A percentile compares a stretch with the other conserved stretches of the same genome.
phyloP scores from a whole-genome alignment of 2,113 vertebrate genomes.

The Nothoprocta perdicaria region DNA sequence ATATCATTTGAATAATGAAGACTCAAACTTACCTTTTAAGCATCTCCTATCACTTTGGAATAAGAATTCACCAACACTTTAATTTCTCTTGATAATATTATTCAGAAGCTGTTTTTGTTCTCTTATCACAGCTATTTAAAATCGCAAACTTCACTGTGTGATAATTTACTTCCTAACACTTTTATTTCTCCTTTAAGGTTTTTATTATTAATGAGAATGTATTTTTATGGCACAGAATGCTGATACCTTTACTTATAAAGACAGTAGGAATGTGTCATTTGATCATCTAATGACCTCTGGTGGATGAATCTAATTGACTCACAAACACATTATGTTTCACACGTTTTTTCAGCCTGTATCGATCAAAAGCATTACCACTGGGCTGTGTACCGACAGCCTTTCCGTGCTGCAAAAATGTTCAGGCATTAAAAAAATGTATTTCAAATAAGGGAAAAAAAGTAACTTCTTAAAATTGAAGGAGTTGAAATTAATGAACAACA shows the following conservation, averaged over 20 bases:
- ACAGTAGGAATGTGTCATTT: slow-evolving; percentile 64
- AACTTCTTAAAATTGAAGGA: background rate
- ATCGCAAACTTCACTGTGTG: slow-evolving; percentile 20
- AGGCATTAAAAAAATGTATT: background rate
- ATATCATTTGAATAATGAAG: slow-evolving; percentile 13
- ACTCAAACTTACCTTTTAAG: slow-evolving; percentile 25
- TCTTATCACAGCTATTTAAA: slow-evolving; percentile 59
- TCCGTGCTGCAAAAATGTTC: background rate
- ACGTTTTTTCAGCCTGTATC: slow-evolving; percentile 33
- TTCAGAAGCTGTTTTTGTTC: slow-evolving; percentile 50
- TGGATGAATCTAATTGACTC: slow-evolving; percentile 75
- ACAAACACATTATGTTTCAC: slow-evolving; percentile 53
- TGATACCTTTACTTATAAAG: slow-evolving; percentile 66
- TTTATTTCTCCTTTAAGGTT: slow-evolving; percentile 69
- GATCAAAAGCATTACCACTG: background rate
- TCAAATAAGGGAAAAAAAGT: background rate
- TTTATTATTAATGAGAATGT: slow-evolving; percentile 67
- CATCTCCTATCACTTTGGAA: slow-evolving; percentile 1
- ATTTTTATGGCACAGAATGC: slow-evolving; percentile 61
- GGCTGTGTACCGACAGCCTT: background rate
- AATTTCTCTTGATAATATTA: slow-evolving; percentile 36
- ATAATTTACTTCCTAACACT: slow-evolving; percentile 53
- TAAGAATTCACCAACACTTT: slow-evolving; percentile 13
- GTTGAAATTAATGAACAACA: background rate
- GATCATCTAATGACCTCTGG: slow-evolving; percentile 77